Evolutionary conservation across 2,888 invertebrate genomes (phyloP).

Genomic region (Antheraea yamamai): DNA sequence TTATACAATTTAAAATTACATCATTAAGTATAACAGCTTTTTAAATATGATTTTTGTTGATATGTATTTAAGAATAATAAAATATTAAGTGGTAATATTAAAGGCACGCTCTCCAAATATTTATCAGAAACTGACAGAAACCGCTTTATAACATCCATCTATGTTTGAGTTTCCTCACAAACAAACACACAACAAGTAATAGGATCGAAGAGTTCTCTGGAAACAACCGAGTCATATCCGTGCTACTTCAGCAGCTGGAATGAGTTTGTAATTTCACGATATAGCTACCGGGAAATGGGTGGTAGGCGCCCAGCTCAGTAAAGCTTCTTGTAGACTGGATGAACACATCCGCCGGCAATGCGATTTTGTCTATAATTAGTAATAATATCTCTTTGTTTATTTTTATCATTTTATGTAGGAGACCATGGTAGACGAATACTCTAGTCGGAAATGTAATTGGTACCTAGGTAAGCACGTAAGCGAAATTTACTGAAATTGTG

Average conservation of each 20-base stretch:
- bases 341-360: slow-evolving; percentile 7
- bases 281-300: slow-evolving; percentile 21
- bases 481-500: too few species aligned
- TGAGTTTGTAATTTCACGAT: slow-evolving; percentile 41
- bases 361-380: too few species aligned
- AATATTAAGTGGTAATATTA: neutral
- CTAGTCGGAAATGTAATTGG: too few species aligned
- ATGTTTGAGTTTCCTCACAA: neutral
- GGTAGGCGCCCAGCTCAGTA: slow-evolving; percentile 7
- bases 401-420: neutral
- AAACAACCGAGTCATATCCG: slow-evolving; percentile 30
- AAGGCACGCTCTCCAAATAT: neutral
- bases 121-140: neutral
- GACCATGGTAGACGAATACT: neutral
- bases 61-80: too few species aligned
- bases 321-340: slow-evolving; percentile 3
- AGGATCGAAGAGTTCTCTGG: slow-evolving; percentile 19
- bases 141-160: neutral
- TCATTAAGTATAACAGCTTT: too few species aligned
- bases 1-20: too few species aligned
- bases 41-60: too few species aligned
- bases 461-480: too few species aligned
- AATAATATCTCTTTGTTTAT: neutral
- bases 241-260: slow-evolving; percentile 24
- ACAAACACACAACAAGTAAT: slow-evolving; percentile 19